These are phyloP conservation scores for Mionectes macconnelli DNA, from an alignment of 2,113 vertebrate species.

Conservation along the genomic window DNA sequence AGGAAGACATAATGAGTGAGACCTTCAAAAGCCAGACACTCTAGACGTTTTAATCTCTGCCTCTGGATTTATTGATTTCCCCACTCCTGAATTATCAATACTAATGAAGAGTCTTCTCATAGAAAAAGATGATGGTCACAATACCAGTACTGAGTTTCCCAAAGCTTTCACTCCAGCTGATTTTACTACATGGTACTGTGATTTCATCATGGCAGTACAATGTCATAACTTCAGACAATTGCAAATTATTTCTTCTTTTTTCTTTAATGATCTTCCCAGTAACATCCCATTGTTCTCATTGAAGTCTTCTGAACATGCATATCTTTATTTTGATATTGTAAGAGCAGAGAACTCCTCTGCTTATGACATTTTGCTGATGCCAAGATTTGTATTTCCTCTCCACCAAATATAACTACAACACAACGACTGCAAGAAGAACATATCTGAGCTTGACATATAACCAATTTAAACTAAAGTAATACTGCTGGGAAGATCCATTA, in stretches of 20 bases:
- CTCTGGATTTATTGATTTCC: background rate
- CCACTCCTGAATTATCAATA: background rate
- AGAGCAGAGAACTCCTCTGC: background rate
- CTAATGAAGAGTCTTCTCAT: background rate
- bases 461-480: background rate
- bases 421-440: background rate
- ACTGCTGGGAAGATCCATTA: background rate
- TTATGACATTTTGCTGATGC: background rate
- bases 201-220: background rate
- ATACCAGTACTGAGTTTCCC: background rate
- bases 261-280: background rate
- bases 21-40: background rate
- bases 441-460: background rate
- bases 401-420: background rate
- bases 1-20: background rate
- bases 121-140: background rate
- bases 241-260: background rate
- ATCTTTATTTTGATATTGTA: background rate
- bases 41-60: background rate
- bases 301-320: background rate
- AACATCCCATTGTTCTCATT: background rate
- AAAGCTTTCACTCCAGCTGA: background rate
- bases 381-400: background rate
- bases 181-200: background rate
- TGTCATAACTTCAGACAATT: background rate